phyloP scores from a whole-genome alignment of 2,888 invertebrate genomes.

The Amaurobius ferox region DNA sequence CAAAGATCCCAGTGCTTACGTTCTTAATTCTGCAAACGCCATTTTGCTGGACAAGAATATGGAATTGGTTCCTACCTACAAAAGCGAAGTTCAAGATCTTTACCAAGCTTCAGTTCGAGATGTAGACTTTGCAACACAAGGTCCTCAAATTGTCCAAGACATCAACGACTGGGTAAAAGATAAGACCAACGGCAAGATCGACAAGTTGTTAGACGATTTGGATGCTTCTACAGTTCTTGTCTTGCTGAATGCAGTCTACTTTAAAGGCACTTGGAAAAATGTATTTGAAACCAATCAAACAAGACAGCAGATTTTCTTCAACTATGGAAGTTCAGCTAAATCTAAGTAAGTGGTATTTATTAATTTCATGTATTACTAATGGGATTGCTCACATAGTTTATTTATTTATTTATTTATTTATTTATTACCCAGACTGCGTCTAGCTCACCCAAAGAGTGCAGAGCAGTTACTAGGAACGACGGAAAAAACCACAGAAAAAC shows the following conservation, averaged over 20 bases:
- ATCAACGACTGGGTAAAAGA: conserved; percentile 67
- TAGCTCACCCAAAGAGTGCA: too few species aligned
- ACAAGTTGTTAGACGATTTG: conserved; percentile 50
- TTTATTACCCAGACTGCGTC: too few species aligned
- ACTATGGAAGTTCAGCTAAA: conserved; percentile 28
- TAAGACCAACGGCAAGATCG: conserved; percentile 72
- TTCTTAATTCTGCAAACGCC: conserved; percentile 82
- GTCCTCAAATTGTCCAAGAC: conserved; percentile 4
- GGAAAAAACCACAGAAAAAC: too few species aligned
- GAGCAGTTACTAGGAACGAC: too few species aligned
- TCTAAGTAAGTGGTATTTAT: conserved; percentile 74
- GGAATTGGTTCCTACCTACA: conserved; percentile 24
- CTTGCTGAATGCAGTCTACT: conserved; percentile 79
- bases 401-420: too few species aligned
- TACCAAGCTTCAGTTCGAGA: conserved; percentile 51
- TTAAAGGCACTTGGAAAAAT: conserved; percentile 79
- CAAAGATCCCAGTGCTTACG: conserved; percentile 15
- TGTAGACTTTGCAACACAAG: conserved; percentile 52
- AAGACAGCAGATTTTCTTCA: conserved; percentile 53
- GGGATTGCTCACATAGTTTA: too few species aligned
- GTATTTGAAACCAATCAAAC: conserved; percentile 77
- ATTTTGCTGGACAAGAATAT: conserved; percentile 82
- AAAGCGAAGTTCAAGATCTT: conserved; percentile 21
- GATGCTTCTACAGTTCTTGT: conserved; percentile 76
- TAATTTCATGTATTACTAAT: too few species aligned